Base-by-base conservation (phyloP, 2,797 vertebrate genomes). In the Anguilla obscura region DNA sequence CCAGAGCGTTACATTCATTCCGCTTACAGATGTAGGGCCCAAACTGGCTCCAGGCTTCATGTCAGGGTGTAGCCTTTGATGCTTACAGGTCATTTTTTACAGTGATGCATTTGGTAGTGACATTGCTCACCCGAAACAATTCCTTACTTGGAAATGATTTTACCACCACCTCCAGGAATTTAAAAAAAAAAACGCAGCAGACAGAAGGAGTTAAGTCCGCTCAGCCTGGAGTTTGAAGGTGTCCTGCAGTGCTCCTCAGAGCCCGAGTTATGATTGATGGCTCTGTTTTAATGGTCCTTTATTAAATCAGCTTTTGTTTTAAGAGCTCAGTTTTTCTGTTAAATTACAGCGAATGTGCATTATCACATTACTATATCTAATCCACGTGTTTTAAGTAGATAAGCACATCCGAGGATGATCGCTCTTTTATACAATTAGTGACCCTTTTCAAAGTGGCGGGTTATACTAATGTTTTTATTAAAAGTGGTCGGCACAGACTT, bases 391-490 rank as follows among this genome's bases (percentile, higher is more conserved):
- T 94, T 94, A 94, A 95, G 93, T 90, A 92, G 92, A 94, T 96
- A 96, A 96, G 92, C 93, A 92, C 94, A 94, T 93, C 93, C 90
- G 91, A 93, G 89, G 94, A 96, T 96, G 93, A 96, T 95, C 94
- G 93, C 94, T 94, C 95, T 95, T 94, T 94, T 94, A 93, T 89
- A 93, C 95, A 95, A 96, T 95, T 95, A 95, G 94, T 95, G 93
- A 93, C 93, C 92, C 36, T 92, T 95, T 94, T 88, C 91, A 85
- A 95, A 95, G 93, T 94, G 93, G 92, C 89, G 92, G 94, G 94
- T 96, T 95, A 93, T 89, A 69, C 92, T 91, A 91, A 79, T 76
- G 94, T 91, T 95, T 95, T 95, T 95, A 95, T 93, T 95, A 93
- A 95, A 93, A 95, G 94, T 93, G 94, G 92, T 93, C 88, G 87